Conservation (phyloP, 2,888 invertebrate species). For the Cancer borealis region DNA sequence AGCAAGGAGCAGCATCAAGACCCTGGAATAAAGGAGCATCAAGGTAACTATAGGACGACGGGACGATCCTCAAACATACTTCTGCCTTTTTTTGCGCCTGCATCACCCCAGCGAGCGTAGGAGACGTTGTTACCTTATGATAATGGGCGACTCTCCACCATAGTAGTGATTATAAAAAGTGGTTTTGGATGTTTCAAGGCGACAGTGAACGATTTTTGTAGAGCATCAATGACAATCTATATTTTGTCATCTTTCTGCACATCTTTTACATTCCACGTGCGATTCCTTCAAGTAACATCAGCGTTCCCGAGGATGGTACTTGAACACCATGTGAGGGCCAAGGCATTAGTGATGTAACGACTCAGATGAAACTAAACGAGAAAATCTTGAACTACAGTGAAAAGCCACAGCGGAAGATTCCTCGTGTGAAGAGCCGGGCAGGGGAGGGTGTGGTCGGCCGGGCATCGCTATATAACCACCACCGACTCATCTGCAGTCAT, state of each 20-base stretch:
- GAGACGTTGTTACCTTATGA: neutral
- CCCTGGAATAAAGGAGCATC: neutral
- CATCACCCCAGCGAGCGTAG: neutral
- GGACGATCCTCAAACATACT: too few relatives aligned
- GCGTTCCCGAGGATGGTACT: neutral
- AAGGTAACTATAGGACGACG: neutral
- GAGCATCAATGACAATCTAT: neutral
- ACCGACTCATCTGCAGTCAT: constrained; percentile 36
- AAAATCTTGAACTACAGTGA: neutral
- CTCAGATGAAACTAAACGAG: constrained; percentile 3
- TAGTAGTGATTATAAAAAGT: neutral
- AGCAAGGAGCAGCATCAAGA: neutral
- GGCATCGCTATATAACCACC: constrained; percentile 7
- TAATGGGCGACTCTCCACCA: neutral
- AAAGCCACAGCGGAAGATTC: neutral
- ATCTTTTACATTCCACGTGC: neutral
- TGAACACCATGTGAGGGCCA: neutral
- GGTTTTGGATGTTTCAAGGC: neutral
- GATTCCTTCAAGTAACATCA: neutral
- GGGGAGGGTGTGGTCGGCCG: neutral
- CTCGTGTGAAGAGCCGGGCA: neutral
- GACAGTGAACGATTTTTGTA: neutral
- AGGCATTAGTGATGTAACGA: neutral
- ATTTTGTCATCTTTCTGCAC: neutral
- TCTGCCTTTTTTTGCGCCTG: neutral